Evolutionary conservation across 2,888 invertebrate species (phyloP).

Genomic region (Corbicula japonica): DNA sequence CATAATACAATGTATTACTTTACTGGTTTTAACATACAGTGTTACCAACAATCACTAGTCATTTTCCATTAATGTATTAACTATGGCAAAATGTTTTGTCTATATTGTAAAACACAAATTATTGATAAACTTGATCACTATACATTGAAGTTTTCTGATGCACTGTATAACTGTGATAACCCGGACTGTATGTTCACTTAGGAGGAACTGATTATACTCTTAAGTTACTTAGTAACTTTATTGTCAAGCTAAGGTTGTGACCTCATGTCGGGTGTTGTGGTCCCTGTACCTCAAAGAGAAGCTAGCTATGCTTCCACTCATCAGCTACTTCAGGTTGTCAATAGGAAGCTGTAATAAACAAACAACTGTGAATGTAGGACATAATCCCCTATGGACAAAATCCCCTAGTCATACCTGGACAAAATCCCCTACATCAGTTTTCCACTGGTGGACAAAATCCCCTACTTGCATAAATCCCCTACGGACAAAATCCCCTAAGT

Average conservation of each 20-base stretch:
- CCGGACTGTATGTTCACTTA: background rate
- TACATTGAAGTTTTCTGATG: background rate
- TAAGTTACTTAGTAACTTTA: background rate
- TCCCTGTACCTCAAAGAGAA: background rate
- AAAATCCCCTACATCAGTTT: background rate
- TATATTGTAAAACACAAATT: no score
- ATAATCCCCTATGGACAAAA: no score
- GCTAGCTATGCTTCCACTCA: background rate
- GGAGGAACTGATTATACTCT: background rate
- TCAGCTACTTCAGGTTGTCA: conserved; percentile 28
- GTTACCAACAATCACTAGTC: no score
- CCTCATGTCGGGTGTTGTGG: background rate
- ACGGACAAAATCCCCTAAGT: background rate
- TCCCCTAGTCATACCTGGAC: no score
- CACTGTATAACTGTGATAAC: background rate
- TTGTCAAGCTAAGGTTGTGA: background rate
- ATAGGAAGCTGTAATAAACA: conserved; percentile 24
- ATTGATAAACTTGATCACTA: no score
- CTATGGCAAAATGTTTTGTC: no score
- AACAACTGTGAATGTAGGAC: no score
- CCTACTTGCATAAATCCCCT: background rate
- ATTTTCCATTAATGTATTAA: no score
- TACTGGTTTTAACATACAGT: no score
- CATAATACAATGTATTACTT: no score
- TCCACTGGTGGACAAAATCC: background rate